phyloP scores from a whole-genome alignment of 2,888 invertebrate genomes.

The Phortica okadai region DNA sequence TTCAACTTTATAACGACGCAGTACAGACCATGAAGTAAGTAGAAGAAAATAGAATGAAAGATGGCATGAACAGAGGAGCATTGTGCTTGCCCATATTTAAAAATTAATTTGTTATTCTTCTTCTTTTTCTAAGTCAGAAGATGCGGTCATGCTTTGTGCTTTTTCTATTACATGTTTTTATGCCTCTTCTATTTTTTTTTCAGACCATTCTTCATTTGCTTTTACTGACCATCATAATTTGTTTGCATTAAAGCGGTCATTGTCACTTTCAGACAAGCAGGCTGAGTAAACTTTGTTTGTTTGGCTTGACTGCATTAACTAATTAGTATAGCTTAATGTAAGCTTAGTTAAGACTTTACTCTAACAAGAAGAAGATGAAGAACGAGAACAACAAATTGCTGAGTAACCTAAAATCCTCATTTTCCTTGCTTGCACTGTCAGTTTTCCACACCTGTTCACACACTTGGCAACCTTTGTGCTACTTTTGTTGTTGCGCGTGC shows the following conservation, averaged over 20 bases:
- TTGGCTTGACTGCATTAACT: not conserved
- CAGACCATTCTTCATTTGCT: not conserved
- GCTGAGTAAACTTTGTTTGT: not conserved
- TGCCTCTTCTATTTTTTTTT: not conserved
- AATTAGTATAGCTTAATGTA: not conserved
- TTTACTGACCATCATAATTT: not conserved
- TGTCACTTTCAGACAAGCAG: slow-evolving; percentile 16
- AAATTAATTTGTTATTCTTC: not conserved
- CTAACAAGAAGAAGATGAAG: not conserved
- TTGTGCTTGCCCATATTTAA: no score
- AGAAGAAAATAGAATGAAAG: no score
- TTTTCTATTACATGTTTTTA: no score
- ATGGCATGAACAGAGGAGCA: no score
- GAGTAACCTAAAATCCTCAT: slow-evolving; percentile 26
- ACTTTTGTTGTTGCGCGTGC: slow-evolving; percentile 46
- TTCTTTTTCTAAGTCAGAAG: not conserved
- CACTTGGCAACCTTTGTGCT: slow-evolving; percentile 63
- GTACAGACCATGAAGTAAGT: not conserved
- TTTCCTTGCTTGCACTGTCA: slow-evolving; percentile 19
- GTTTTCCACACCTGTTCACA: not conserved
- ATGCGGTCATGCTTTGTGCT: slow-evolving; percentile 22
- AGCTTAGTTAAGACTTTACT: not conserved
- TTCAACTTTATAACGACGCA: not conserved
- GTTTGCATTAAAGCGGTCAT: slow-evolving; percentile 21
- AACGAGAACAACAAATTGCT: not conserved